Evolutionary conservation across 2,797 vertebrate genomes (phyloP), one percentile per base, ranked within the genome.

Genomic region (Dallia pectoralis): DNA sequence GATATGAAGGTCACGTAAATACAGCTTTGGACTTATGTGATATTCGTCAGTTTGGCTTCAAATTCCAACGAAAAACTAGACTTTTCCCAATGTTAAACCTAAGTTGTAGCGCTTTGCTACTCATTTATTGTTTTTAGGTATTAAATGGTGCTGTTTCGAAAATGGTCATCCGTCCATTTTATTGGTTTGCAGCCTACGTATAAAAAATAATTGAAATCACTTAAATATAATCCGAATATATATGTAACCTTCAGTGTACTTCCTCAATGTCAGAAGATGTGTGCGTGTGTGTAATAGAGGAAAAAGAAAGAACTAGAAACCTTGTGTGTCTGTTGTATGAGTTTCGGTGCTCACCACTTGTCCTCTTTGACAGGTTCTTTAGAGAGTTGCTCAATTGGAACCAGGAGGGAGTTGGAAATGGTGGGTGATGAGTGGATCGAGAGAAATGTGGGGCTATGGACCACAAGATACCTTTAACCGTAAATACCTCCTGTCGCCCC

Each of bases 271-370:
- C 19, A 9, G 11, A 67, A 40, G 11, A 14, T 5, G 18, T 67
- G 6, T 40, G 36, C 36, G 9, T 40, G 36, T 40, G 36, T 40
- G 36, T 40, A 40, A 9, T 40, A 53, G 81, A 71, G 40, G 32
- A 9, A 33, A 32, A 18, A 48, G 72, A 81, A 75, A 61, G 74
- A 73, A 77, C 56, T 76, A 75, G 72, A 44, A n/a, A 40, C 32
- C 18, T 53, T 7, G 36, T 75, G 36, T 40, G 5, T 6, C 0
- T 40, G 6, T 40, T 40, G 36, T 40, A 40, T 40, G 36, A 29
- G 56, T 27, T 32, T 84, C 84, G 88, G 87, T 30, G 89, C 86
- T 84, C 86, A 86, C 89, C 82, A 91, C 89, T 86, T 89, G 82
- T 75, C 79, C 81, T 19, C 29, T 85, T 87, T 89, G 90, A 89